These are phyloP conservation scores for Ypsolopha sequella DNA, from an alignment of 2,888 invertebrate species.

Conservation along the genomic window DNA sequence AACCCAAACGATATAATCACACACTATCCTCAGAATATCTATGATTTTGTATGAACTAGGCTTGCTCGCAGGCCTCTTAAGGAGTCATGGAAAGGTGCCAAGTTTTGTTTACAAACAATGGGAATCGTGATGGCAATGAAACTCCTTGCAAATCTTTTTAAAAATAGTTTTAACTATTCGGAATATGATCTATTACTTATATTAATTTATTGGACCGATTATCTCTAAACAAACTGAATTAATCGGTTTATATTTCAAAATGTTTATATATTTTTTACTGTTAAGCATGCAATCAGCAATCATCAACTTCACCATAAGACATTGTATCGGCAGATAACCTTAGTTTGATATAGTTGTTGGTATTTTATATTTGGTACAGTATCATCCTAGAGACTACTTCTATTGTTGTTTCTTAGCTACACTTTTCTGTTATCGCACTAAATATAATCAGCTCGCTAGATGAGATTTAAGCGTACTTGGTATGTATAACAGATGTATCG, in stretches of 20 bases:
- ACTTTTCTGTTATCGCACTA: not conserved
- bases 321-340: constrained; percentile 59
- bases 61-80: too few species aligned
- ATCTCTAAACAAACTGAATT: not conserved
- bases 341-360: constrained; percentile 23
- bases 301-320: constrained; percentile 28
- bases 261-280: not conserved
- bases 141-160: too few species aligned
- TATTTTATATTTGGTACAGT: constrained; percentile 15
- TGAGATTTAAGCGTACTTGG: too few species aligned
- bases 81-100: too few species aligned
- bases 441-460: not conserved
- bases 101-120: too few species aligned
- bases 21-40: too few species aligned
- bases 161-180: too few species aligned
- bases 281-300: constrained; percentile 1
- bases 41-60: too few species aligned
- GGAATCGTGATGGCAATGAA: too few species aligned
- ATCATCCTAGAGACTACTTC: not conserved
- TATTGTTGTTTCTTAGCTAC: not conserved
- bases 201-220: not conserved
- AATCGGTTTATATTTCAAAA: not conserved
- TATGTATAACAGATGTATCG: too few species aligned
- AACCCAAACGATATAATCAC: too few species aligned
- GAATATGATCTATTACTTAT: not conserved